Evolutionary conservation across 2,888 invertebrate genomes (phyloP), one percentile per base, ranked within the genome.

Genomic region (Xestia rhomboidea): DNA sequence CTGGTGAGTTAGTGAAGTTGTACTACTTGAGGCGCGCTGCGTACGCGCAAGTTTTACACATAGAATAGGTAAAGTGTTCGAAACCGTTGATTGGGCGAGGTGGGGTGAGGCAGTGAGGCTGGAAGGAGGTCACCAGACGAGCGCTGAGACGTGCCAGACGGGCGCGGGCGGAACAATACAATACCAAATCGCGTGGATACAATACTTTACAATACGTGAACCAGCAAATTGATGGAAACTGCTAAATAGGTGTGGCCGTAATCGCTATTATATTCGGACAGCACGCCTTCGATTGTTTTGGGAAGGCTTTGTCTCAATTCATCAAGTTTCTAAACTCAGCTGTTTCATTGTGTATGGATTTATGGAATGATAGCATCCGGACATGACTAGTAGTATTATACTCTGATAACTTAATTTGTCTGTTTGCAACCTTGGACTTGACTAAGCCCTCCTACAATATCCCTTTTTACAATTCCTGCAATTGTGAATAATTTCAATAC

Each of bases 101-200:
- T 83, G 75, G 70, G 79, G 67, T 78, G 76, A 79, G 64, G 64
- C 38, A 64, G 64, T 78, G 74, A 78, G 38, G 8, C 64, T 72
- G 72, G 79, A 91, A 90, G 89, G 89, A 91, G 92, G 93, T 92
- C 91, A 89, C 82, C 87, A 89, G 89, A 79, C 74, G 41, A 66
- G 57, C 89, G 88, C 80, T 57, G 49, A 60, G 57, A 87, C 89
- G 81, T 34, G 49, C 66, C 88, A 90, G 90, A 88, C 89, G 84
- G 88, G 90, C 82, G 89, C 80, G 87, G 88, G 68, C 86, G 83
- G 87, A 88, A 92, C 90, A 89, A 91, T 91, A 92, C 90, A 89
- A 91, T 91, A 85, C 88, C 51, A 75, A 81, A 85, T 81, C 57
- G 68, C 41, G 71, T 72, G 18, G 38, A 60, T 76, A 78, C 78